Percentiles rank a stretch among this genome's conserved stretches.
Conservation (phyloP, 2,797 vertebrate genomes). For the Ispidina picta region DNA sequence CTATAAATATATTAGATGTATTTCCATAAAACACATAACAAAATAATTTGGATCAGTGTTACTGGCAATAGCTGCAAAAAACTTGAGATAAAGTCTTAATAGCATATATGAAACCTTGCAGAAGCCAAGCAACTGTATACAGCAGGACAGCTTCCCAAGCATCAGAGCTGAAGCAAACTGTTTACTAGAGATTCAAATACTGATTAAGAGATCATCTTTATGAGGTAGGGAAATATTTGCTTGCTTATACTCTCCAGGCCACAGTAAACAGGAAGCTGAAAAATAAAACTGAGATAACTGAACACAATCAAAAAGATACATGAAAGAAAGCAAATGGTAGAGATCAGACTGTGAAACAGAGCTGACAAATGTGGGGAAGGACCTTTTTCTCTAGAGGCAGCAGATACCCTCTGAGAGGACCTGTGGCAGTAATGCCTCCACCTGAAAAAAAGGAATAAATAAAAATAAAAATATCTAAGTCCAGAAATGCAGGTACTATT, state of each 20-base stretch:
- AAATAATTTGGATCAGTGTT: constrained; percentile 62
- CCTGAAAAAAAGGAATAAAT: background rate
- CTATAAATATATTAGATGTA: constrained; percentile 1
- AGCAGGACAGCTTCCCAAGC: background rate
- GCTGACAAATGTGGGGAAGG: background rate
- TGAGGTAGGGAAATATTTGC: background rate
- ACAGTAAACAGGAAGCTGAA: background rate
- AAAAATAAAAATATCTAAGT: background rate
- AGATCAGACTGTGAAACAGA: background rate
- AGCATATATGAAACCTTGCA: constrained; percentile 38
- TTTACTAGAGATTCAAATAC: background rate
- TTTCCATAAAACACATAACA: constrained; percentile 58
- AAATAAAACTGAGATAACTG: background rate
- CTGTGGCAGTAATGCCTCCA: too few relatives aligned
- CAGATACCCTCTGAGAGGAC: too few relatives aligned
- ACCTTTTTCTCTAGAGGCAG: too few relatives aligned
- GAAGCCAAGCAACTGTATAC: background rate
- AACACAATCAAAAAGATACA: background rate
- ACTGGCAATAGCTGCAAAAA: constrained; percentile 43
- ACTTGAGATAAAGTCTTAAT: constrained; percentile 17
- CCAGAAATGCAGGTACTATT: background rate
- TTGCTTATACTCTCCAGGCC: background rate
- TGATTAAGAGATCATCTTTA: background rate
- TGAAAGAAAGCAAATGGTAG: background rate
- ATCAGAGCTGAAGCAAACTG: background rate